Percentiles rank a stretch among this genome's conserved stretches.
phyloP scores from a whole-genome alignment of 1,140 invertebrate genomes.

The Procambarus virginalis region DNA sequence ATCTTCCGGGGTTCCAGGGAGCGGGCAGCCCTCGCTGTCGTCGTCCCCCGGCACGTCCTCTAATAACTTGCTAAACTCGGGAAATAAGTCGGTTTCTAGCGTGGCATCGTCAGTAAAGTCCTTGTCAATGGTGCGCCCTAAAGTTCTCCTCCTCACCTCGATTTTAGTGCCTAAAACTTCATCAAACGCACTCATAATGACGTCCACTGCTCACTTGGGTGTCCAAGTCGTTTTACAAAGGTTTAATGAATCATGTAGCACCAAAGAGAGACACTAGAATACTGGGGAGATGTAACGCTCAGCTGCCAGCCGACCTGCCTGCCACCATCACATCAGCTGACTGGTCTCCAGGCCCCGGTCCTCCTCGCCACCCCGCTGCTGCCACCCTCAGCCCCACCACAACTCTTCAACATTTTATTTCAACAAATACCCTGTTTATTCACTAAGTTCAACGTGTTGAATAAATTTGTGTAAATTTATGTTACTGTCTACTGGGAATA shows the following conservation, averaged over 20 bases:
- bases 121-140: constrained; percentile 28
- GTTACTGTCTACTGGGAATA: too few species aligned
- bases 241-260: constrained; percentile 1
- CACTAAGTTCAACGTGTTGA: too few species aligned
- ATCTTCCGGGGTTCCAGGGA: constrained; percentile 90
- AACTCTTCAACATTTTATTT: not conserved
- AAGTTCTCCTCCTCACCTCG: constrained; percentile 57
- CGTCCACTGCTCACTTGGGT: not conserved
- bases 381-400: not conserved
- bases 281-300: not conserved
- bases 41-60: constrained; percentile 79
- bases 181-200: constrained; percentile 60
- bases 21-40: constrained; percentile 81
- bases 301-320: too few species aligned
- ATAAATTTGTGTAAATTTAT: too few species aligned
- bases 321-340: constrained; percentile 24
- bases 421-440: not conserved
- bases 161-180: constrained; percentile 53
- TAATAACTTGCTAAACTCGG: constrained; percentile 68
- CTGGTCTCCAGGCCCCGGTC: not conserved
- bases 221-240: too few species aligned
- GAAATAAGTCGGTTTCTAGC: constrained; percentile 62
- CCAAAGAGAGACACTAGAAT: constrained; percentile 1
- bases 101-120: constrained; percentile 24
- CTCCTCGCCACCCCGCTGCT: not conserved